Conservation (phyloP, 2,888 invertebrate genomes). For the Tiliacea aurago region DNA sequence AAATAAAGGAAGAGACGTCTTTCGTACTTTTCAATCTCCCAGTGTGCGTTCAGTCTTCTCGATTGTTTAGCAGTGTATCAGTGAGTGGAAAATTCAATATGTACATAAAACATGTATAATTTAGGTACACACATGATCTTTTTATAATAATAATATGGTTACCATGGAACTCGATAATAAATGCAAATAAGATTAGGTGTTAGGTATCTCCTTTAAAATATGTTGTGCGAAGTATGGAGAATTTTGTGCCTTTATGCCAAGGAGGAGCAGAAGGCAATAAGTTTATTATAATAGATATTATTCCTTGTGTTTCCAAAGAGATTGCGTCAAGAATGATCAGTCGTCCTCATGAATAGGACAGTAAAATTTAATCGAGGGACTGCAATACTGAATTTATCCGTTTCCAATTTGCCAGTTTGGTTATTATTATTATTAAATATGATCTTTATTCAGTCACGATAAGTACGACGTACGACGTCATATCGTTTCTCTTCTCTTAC, state of each 20-base stretch:
- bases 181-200: conserved; percentile 15
- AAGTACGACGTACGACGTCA: background rate
- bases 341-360: background rate
- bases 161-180: conserved; percentile 1
- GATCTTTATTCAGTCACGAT: too few species aligned
- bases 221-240: background rate
- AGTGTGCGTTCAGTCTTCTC: conserved; percentile 48
- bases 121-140: conserved; percentile 15
- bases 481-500: too few species aligned
- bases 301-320: background rate
- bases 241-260: background rate
- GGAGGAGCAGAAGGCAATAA: background rate
- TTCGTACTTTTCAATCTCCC: conserved; percentile 21
- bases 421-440: too few species aligned
- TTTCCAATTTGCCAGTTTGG: too few species aligned
- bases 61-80: conserved; percentile 62
- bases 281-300: background rate
- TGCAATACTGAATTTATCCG: background rate
- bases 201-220: background rate
- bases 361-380: background rate
- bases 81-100: conserved; percentile 55
- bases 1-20: background rate
- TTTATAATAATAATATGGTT: conserved; percentile 36
- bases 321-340: background rate
- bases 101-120: conserved; percentile 40